Percentiles rank a stretch among this genome's conserved stretches.
phyloP scores from a whole-genome alignment of 2,888 invertebrate species.

The Pristionchus fissidentatus region DNA sequence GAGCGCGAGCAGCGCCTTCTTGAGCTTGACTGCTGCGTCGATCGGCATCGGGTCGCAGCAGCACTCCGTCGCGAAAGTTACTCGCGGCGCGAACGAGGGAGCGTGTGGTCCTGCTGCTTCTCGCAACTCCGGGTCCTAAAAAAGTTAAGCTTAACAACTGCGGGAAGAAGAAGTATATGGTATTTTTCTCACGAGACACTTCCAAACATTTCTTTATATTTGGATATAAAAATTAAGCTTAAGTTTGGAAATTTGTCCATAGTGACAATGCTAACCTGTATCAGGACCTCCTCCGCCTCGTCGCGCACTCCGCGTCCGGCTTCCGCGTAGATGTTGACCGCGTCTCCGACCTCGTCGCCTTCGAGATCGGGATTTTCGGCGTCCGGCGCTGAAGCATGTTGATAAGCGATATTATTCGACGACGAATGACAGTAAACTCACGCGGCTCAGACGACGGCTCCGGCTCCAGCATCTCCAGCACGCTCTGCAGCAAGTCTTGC shows the following conservation, averaged over 20 bases:
- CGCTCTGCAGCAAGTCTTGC: no score
- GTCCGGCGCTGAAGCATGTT: constrained; percentile 1
- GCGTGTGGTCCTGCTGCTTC: constrained; percentile 1
- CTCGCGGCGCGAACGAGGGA: neutral
- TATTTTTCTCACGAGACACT: no score
- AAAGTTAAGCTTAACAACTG: neutral
- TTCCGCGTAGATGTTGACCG: neutral
- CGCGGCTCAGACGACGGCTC: no score
- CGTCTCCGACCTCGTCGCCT: neutral
- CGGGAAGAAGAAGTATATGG: no score
- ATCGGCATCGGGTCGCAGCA: neutral
- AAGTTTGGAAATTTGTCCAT: neutral
- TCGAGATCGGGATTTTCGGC: neutral
- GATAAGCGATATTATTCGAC: neutral
- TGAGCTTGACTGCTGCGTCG: neutral
- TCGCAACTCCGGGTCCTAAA: neutral
- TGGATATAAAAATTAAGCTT: no score
- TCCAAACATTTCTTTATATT: no score
- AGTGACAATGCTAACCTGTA: neutral
- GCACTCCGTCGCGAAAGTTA: neutral
- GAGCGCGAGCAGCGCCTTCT: neutral
- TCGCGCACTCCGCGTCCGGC: neutral
- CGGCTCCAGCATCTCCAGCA: no score
- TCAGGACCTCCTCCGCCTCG: neutral
- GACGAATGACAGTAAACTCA: neutral